Percentiles rank a stretch among this genome's conserved stretches.
These are phyloP conservation scores for Phylloscopus whistleri DNA, from an alignment of 2,113 vertebrate species.

Conservation along the genomic window DNA sequence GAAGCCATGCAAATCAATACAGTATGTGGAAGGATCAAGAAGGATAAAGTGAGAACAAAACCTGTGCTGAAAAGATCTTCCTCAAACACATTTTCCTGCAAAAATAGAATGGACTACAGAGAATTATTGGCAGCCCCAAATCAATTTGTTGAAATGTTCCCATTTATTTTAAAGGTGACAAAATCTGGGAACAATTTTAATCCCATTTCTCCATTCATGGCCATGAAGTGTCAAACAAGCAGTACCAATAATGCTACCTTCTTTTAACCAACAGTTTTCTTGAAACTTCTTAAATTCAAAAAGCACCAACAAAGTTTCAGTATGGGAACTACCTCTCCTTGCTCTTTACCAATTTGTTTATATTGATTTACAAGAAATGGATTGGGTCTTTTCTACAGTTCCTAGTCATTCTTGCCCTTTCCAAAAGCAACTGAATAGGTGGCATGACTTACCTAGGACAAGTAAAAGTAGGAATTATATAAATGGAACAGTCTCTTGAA, in stretches of 20 bases:
- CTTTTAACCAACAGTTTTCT: neutral
- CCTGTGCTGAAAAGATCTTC: neutral
- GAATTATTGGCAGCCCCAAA: neutral
- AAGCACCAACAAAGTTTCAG: neutral
- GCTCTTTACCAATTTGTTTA: neutral
- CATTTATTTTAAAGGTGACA: neutral
- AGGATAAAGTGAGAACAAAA: slow-evolving; percentile 27
- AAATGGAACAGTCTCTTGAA: neutral
- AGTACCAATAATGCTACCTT: neutral
- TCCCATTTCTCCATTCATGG: neutral
- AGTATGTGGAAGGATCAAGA: slow-evolving; percentile 3
- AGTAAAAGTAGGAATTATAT: neutral
- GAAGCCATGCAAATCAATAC: neutral
- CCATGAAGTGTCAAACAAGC: neutral
- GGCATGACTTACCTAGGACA: neutral
- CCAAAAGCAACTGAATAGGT: neutral
- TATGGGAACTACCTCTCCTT: neutral
- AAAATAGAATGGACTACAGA: neutral
- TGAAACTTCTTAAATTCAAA: neutral
- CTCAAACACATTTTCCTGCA: neutral
- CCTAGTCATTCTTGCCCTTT: neutral
- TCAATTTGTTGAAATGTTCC: neutral
- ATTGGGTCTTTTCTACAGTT: neutral
- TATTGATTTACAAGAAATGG: neutral
- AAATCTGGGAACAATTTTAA: neutral